phyloP scores from a whole-genome alignment of 2,888 invertebrate genomes.

The Eupithecia exiguata region DNA sequence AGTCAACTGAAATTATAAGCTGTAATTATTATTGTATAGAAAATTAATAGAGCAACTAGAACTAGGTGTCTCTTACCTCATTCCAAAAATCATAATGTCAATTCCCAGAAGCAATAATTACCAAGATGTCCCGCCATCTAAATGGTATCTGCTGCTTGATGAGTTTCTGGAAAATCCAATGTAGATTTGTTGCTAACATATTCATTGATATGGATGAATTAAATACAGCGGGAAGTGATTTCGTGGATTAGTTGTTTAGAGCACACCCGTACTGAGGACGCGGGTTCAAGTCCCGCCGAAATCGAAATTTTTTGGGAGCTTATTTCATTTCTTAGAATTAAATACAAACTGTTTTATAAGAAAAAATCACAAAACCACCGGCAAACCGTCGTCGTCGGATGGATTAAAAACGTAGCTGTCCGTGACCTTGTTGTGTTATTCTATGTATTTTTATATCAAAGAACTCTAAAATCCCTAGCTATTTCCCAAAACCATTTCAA shows the following conservation, averaged over 20 bases:
- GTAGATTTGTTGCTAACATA: not conserved
- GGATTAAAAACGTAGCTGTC: not conserved
- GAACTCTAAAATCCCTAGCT: slow-evolving; percentile 51
- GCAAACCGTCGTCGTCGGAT: too few species aligned
- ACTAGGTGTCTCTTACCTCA: not conserved
- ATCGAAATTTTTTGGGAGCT: too few species aligned
- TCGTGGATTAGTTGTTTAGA: too few species aligned
- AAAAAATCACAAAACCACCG: not conserved
- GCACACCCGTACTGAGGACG: too few species aligned
- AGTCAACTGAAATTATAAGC: too few species aligned
- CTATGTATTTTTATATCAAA: slow-evolving; percentile 3
- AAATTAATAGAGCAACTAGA: not conserved
- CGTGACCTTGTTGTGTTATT: not conserved
- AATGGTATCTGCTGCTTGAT: not conserved
- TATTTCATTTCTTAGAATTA: too few species aligned
- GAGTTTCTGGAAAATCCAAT: not conserved
- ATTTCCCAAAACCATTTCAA: slow-evolving; percentile 73
- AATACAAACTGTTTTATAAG: not conserved
- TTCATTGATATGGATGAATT: not conserved
- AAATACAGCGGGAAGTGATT: too few species aligned
- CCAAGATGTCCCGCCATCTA: not conserved
- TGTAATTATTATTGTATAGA: not conserved
- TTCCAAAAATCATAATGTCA: not conserved
- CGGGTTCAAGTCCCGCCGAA: too few species aligned
- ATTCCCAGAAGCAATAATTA: not conserved